Evolutionary conservation across 2,113 vertebrate genomes (phyloP).

Genomic region (mouse (Mus musculus)): DNA sequence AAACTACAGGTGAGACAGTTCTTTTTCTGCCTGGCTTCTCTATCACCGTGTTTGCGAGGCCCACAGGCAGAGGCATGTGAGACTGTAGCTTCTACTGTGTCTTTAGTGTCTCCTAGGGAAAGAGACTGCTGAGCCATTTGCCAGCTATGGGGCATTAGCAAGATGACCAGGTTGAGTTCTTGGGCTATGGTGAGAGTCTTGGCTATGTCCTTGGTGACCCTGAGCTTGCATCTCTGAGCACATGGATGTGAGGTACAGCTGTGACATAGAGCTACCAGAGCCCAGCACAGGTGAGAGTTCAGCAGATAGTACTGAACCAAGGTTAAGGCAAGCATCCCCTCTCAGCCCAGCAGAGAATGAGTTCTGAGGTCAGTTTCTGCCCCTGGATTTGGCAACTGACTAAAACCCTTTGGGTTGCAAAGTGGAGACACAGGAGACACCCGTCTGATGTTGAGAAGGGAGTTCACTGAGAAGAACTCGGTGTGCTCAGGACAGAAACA

Average conservation of each 20-base stretch:
- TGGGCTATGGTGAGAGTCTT: background rate
- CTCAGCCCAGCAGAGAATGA: background rate
- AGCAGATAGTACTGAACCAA: background rate
- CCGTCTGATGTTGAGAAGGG: background rate
- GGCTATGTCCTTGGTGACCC: background rate
- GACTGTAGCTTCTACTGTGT: background rate
- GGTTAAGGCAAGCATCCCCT: background rate
- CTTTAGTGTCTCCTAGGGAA: background rate
- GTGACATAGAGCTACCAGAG: background rate
- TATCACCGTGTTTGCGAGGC: background rate
- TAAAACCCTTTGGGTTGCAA: background rate
- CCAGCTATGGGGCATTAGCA: background rate
- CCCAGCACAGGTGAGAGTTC: background rate
- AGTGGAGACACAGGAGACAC: no score
- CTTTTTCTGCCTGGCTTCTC: background rate
- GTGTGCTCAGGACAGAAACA: background rate
- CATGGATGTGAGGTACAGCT: background rate
- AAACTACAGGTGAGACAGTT: background rate
- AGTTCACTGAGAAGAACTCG: background rate
- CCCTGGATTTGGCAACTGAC: background rate
- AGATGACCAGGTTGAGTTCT: background rate
- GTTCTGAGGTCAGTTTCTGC: background rate
- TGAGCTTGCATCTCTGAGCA: background rate
- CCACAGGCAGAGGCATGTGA: background rate
- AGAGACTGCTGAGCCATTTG: background rate